Conservation (phyloP, 2,888 invertebrate species). For the Drosophila hawaiiensis region DNA sequence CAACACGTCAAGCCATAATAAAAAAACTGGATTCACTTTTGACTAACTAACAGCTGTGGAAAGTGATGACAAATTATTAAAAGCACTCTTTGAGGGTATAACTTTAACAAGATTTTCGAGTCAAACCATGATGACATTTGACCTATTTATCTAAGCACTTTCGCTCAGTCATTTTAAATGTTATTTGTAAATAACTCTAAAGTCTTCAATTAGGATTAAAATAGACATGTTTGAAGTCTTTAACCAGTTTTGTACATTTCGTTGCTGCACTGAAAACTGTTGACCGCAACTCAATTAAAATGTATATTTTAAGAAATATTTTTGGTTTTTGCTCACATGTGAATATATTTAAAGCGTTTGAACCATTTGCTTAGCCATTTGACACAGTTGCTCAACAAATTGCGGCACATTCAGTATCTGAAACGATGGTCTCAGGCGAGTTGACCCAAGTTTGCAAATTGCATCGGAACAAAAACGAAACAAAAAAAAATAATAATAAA, state of each 20-base stretch:
- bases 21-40: neutral
- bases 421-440: neutral
- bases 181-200: neutral
- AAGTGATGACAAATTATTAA: neutral
- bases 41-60: neutral
- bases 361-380: slow-evolving; percentile 7
- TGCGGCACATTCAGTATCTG: slow-evolving; percentile 16
- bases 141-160: neutral
- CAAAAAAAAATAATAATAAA: neutral
- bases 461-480: neutral
- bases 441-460: slow-evolving; percentile 4
- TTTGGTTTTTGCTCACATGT: neutral
- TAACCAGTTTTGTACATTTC: neutral
- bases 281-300: neutral
- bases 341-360: slow-evolving; percentile 5
- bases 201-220: neutral
- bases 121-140: neutral
- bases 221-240: neutral
- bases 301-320: neutral
- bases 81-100: neutral
- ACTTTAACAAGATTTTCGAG: neutral
- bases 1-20: neutral
- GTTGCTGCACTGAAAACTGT: neutral
- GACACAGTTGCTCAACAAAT: slow-evolving; percentile 40
- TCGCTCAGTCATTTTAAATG: neutral